A percentile compares a stretch with the other conserved stretches of the same genome.
These are phyloP conservation scores for Salarias fasciatus DNA, from an alignment of 2,797 vertebrate genomes.

Conservation along the genomic window DNA sequence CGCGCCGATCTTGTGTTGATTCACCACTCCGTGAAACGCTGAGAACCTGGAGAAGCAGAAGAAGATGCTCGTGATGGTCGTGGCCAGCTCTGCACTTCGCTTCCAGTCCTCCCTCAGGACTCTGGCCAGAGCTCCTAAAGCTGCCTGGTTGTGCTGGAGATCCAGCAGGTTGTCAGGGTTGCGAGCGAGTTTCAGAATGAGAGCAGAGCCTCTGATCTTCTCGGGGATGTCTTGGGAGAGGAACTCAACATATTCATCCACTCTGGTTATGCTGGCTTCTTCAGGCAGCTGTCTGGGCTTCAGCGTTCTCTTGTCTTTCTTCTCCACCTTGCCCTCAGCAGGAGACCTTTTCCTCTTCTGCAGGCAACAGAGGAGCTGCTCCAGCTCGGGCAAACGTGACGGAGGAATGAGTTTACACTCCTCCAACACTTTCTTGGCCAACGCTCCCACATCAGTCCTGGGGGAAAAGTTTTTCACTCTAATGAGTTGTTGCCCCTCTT, in stretches of 20 bases:
- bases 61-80: conserved; percentile 89
- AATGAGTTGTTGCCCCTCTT: conserved; percentile 97
- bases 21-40: conserved; percentile 94
- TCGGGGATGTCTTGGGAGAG: conserved; percentile 92
- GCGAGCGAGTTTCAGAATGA: conserved; percentile 91
- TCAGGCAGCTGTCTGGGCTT: conserved; percentile 92
- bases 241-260: conserved; percentile 87
- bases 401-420: conserved; percentile 95
- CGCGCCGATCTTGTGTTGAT: conserved; percentile 96
- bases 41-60: conserved; percentile 80
- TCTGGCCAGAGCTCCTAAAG: conserved; percentile 92
- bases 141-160: conserved; percentile 90
- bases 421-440: conserved; percentile 95
- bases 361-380: conserved; percentile 94
- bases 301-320: conserved; percentile 87
- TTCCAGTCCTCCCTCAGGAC: conserved; percentile 98
- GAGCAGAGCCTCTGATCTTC: conserved; percentile 89
- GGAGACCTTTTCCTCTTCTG: conserved; percentile 90
- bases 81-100: conserved; percentile 95
- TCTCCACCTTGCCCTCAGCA: conserved; percentile 80
- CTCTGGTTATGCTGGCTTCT: conserved; percentile 68
- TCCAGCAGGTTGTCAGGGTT: conserved; percentile 94
- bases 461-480: conserved; percentile 94
- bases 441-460: conserved; percentile 90
- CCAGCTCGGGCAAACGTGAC: conserved; percentile 91